Evolutionary conservation across 2,888 invertebrate genomes (phyloP).

Genomic region (Cataglyphis cursor): DNA sequence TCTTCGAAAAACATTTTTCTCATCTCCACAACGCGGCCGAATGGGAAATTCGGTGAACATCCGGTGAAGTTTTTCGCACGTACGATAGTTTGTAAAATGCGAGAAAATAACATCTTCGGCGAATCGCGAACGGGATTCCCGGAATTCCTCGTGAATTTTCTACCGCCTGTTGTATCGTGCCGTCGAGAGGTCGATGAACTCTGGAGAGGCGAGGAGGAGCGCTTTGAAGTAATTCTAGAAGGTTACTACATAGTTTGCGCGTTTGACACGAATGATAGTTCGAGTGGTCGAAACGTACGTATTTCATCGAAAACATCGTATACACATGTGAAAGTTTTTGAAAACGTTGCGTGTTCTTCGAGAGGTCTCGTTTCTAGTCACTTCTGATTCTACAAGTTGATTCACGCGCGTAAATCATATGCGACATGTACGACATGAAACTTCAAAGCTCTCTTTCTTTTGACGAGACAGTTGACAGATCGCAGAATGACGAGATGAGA

Average conservation of each 20-base stretch:
- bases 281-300: slow-evolving; percentile 17
- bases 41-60: slow-evolving; percentile 26
- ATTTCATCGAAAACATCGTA: slow-evolving; percentile 4
- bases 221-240: slow-evolving; percentile 57
- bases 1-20: slow-evolving; percentile 6
- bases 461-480: not conserved
- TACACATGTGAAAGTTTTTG: not conserved
- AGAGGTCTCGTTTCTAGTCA: slow-evolving; percentile 11
- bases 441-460: not conserved
- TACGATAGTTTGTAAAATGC: slow-evolving; percentile 33
- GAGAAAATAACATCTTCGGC: slow-evolving; percentile 38
- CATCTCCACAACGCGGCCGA: not conserved
- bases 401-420: not conserved
- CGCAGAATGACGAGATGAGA: not conserved
- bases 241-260: slow-evolving; percentile 47
- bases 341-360: slow-evolving; percentile 5
- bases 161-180: not conserved
- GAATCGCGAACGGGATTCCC: slow-evolving; percentile 1
- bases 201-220: not conserved
- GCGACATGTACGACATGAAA: not conserved
- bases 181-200: slow-evolving; percentile 50
- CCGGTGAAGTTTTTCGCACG: not conserved
- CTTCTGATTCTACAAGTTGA: not conserved
- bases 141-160: slow-evolving; percentile 56
- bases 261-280: slow-evolving; percentile 40